These are phyloP conservation scores for Trochalopteron elliotii DNA, from an alignment of 2,113 vertebrate species.

Conservation along the genomic window DNA sequence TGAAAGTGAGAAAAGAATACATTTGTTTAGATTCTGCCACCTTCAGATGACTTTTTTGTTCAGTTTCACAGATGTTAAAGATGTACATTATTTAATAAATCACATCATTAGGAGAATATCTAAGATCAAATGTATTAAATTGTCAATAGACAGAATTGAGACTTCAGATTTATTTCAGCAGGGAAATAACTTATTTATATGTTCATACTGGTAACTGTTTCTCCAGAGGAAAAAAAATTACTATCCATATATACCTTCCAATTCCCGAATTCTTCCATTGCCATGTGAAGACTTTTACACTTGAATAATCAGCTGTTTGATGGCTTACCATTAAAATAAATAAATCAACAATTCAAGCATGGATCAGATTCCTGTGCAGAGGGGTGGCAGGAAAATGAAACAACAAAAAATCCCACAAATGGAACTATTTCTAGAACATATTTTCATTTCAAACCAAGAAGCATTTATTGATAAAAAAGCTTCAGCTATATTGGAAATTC, in stretches of 20 bases:
- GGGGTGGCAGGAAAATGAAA: neutral
- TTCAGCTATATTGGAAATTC: neutral
- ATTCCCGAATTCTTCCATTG: conserved; percentile 16
- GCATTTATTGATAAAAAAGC: neutral
- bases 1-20: accelerated
- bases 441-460: neutral
- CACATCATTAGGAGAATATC: neutral
- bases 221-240: neutral
- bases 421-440: neutral
- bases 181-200: neutral
- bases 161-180: neutral
- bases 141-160: neutral
- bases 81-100: neutral
- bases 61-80: neutral
- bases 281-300: conserved; percentile 15
- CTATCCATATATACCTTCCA: conserved; percentile 28
- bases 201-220: neutral
- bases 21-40: neutral
- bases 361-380: neutral
- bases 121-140: neutral
- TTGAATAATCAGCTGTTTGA: conserved; percentile 60
- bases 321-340: conserved; percentile 11
- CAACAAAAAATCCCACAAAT: neutral
- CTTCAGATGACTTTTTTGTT: neutral
- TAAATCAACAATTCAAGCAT: conserved; percentile 57